Percentiles rank a stretch among this genome's conserved stretches.
phyloP scores from a whole-genome alignment of 2,888 invertebrate genomes.

The Synanthedon formicaeformis region DNA sequence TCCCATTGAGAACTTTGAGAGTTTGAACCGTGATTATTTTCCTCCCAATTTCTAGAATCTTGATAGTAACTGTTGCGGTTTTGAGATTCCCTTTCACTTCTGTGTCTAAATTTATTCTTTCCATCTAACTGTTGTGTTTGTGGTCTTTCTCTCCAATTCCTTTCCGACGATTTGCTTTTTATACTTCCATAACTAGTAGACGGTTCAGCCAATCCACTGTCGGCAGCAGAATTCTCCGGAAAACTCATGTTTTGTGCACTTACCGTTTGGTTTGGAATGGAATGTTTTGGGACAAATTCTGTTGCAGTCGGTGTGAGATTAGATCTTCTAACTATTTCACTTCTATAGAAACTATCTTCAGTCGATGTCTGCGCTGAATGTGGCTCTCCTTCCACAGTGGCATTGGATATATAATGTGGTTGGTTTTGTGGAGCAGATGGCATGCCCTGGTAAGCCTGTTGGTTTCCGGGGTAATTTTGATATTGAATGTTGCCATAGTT shows the following conservation, averaged over 20 bases:
- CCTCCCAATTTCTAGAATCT: slow-evolving; percentile 12
- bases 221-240: slow-evolving; percentile 22
- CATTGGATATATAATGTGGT: slow-evolving; percentile 23
- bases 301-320: slow-evolving; percentile 69
- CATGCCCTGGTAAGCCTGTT: slow-evolving; percentile 44
- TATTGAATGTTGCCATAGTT: slow-evolving; percentile 39
- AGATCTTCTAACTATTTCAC: slow-evolving; percentile 52
- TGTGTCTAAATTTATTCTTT: slow-evolving; percentile 1
- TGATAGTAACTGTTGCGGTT: slow-evolving; percentile 22
- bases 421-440: slow-evolving; percentile 36
- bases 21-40: slow-evolving; percentile 3
- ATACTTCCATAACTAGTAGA: slow-evolving; percentile 10
- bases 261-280: slow-evolving; percentile 20
- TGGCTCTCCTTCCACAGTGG: slow-evolving; percentile 21
- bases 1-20: slow-evolving; percentile 2
- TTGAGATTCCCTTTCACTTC: slow-evolving; percentile 6
- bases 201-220: slow-evolving; percentile 15
- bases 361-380: slow-evolving; percentile 30
- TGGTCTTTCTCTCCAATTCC: slow-evolving; percentile 53
- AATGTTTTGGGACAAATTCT: slow-evolving; percentile 69
- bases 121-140: slow-evolving; percentile 23
- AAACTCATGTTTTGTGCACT: slow-evolving; percentile 23
- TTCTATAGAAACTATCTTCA: slow-evolving; percentile 20
- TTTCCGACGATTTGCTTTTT: slow-evolving; percentile 31
- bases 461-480: slow-evolving; percentile 38